Conservation (phyloP, 2,797 vertebrate genomes). For the Ficedula albicollis region DNA sequence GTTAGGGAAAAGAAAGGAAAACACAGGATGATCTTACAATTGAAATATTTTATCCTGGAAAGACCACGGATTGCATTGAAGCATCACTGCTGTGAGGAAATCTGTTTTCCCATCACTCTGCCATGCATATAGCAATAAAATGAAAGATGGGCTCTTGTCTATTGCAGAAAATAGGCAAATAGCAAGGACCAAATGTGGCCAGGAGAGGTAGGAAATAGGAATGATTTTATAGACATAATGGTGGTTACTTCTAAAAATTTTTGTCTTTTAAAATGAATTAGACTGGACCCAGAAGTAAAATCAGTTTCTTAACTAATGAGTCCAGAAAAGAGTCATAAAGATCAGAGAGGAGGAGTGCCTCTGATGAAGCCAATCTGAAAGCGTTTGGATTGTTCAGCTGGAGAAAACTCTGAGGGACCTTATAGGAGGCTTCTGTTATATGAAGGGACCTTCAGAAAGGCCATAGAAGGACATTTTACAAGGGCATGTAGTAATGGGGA, state of each 20-base stretch:
- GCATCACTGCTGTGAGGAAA: neutral
- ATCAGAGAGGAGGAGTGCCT: neutral
- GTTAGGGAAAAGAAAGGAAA: constrained; percentile 31
- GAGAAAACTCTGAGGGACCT: neutral
- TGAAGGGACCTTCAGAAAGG: neutral
- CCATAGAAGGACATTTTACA: neutral
- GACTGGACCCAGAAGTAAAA: neutral
- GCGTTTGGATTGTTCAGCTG: neutral
- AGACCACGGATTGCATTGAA: constrained; percentile 11
- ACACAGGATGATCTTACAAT: neutral
- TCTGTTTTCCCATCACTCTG: neutral
- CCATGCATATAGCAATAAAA: neutral
- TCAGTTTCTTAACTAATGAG: neutral
- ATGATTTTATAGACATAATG: neutral
- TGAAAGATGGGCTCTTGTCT: neutral
- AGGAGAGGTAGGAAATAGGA: neutral
- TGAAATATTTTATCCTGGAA: constrained; percentile 23
- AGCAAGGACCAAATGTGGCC: neutral
- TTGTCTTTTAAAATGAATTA: neutral
- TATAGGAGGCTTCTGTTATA: neutral
- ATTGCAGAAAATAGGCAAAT: neutral
- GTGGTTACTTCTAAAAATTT: neutral
- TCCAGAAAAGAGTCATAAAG: neutral
- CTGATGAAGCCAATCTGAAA: neutral
- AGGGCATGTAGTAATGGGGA: neutral